Evolutionary conservation across 1,140 invertebrate species (phyloP), one percentile per base, ranked within the genome.

Genomic region (Lycorma delicatula): DNA sequence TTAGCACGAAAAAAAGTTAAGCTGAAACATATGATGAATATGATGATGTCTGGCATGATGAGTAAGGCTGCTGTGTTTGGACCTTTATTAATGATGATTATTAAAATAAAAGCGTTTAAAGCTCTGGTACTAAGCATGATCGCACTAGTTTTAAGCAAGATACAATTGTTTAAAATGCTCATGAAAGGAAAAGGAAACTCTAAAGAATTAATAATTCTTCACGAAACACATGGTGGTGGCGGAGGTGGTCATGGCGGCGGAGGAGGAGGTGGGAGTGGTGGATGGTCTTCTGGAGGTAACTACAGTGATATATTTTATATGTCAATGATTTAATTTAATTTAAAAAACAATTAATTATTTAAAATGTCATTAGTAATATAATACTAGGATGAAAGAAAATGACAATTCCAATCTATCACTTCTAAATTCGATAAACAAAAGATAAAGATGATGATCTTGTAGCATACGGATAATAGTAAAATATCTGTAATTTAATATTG

Each of bases 31-130:
- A 57, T 63, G 56, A 56, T 63, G 62, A 47, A 56, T 9, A 63
- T 61, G 60, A 59, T 63, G 60, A 51, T 61, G 59, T 61, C 57
- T 36, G 56, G 55, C 4, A 7, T 63, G 34, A 63, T 63, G 59
- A 59, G 59, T 7, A 63, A 63, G 38, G 51, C 56, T 47, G 63
- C 63, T 6, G 29, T 64, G 34, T 53, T 64, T 52, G 60, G 58
- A 4, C 63, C 63, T 1, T 34, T 64, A 0, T 58, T 62, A 58
- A 47, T 64, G 51, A 36, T 64, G 58, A 36, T 64, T 20, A 57
- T 64, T 16, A 64, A 64, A 41, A n/a, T 64, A 9, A 64, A 64
- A 25, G 63, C 60, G 6, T 38, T 64, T 11, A 64, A 64, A 20
- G 63, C 63, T 13, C 52, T 64, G 25, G 13, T 64, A 6, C 29